These are phyloP conservation scores for Oxycera nigricornis DNA, from an alignment of 2,888 invertebrate genomes.

Conservation along the genomic window DNA sequence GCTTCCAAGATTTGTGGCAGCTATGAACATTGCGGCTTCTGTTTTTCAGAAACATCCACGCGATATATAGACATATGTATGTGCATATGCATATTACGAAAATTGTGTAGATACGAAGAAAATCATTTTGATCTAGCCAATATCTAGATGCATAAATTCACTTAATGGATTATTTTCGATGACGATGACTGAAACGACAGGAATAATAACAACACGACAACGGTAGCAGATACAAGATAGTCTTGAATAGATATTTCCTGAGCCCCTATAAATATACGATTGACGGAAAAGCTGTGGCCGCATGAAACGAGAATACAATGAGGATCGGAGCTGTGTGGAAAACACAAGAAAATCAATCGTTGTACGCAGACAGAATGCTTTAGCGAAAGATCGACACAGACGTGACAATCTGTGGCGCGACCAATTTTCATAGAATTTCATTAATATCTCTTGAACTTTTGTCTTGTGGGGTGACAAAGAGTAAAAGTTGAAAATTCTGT, in stretches of 20 bases:
- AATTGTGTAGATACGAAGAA: background rate
- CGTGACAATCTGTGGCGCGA: background rate
- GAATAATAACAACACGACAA: background rate
- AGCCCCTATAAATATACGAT: background rate
- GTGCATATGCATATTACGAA: background rate
- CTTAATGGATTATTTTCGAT: slow-evolving; percentile 17
- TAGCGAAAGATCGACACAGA: background rate
- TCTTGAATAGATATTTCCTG: background rate
- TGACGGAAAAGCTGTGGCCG: background rate
- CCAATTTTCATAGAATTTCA: slow-evolving; percentile 3
- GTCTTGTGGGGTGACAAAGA: background rate
- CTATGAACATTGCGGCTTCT: background rate
- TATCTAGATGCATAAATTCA: slow-evolving; percentile 10
- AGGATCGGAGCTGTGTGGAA: background rate
- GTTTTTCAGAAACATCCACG: no score
- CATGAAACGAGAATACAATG: background rate
- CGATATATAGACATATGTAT: no score
- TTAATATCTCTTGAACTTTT: slow-evolving; percentile 1
- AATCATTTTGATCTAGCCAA: background rate
- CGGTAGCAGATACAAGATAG: background rate
- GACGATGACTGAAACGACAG: slow-evolving; percentile 2
- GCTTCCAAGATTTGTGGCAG: background rate
- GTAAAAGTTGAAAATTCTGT: background rate
- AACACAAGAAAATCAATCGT: background rate
- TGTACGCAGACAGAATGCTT: background rate